Conservation (phyloP, 2,797 vertebrate species). For the Smutsia temminckii region DNA sequence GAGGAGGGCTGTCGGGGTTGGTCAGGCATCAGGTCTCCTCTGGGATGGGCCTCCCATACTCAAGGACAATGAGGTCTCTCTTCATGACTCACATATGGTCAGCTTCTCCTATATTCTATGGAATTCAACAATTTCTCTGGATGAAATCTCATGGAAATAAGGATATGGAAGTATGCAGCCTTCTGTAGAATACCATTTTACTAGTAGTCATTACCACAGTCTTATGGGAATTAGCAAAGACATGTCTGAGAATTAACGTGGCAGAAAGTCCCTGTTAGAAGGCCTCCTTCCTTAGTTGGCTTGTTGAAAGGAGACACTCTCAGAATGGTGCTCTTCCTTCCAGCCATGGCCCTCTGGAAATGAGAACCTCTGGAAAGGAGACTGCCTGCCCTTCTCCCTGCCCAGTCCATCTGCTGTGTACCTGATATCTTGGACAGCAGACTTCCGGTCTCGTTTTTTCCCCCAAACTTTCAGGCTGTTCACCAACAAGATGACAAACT, state of each 20-base stretch:
- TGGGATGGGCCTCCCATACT: not conserved
- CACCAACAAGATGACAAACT: conserved; percentile 94
- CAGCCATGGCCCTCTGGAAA: not conserved
- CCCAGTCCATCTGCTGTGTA: conserved; percentile 68
- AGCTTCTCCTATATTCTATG: not conserved
- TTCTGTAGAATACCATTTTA: not conserved
- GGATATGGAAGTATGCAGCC: not conserved
- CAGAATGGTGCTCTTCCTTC: not conserved
- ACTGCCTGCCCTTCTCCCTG: not conserved
- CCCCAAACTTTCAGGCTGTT: conserved; percentile 96
- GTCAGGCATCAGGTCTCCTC: not conserved
- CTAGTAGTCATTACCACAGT: not conserved
- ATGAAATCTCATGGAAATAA: not conserved
- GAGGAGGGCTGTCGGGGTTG: not conserved
- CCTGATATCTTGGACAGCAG: conserved; percentile 94
- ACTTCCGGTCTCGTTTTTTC: conserved; percentile 95
- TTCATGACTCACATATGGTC: not conserved
- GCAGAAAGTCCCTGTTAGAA: not conserved
- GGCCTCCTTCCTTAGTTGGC: not conserved
- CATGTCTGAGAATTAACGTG: not conserved
- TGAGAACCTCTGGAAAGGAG: not conserved
- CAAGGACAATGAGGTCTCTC: not conserved
- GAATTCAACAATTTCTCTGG: not conserved
- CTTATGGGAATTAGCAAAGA: not conserved
- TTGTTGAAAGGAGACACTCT: not conserved